Evolutionary conservation across 2,888 invertebrate species (phyloP).

Genomic region (Ophion slaviceki): DNA sequence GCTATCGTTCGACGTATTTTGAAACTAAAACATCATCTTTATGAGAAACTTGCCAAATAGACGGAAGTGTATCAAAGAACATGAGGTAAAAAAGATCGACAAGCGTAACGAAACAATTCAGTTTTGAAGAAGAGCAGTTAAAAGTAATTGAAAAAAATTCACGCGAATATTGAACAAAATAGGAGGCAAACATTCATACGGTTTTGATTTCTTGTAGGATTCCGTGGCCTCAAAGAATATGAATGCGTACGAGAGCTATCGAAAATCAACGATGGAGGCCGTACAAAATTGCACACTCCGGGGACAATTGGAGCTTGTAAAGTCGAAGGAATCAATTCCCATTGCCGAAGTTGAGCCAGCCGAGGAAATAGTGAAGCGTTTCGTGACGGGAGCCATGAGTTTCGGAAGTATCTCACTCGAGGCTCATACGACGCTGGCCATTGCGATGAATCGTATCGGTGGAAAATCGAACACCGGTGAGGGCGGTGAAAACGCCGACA

Average conservation of each 20-base stretch:
- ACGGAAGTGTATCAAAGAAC: too few species aligned
- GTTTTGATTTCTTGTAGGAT: constrained; percentile 86
- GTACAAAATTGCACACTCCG: constrained; percentile 94
- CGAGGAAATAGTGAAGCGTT: constrained; percentile 97
- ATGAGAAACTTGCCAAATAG: too few species aligned
- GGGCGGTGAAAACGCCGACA: constrained; percentile 94
- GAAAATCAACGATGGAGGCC: constrained; percentile 94
- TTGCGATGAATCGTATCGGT: constrained; percentile 98
- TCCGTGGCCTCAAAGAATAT: constrained; percentile 92
- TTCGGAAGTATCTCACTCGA: constrained; percentile 98
- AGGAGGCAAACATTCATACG: not conserved
- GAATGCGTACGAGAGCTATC: constrained; percentile 93
- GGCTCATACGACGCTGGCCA: constrained; percentile 96
- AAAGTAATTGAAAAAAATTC: too few species aligned
- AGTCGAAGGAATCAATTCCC: constrained; percentile 91
- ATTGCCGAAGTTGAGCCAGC: constrained; percentile 96
- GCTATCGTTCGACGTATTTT: not conserved
- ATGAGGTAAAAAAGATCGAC: too few species aligned
- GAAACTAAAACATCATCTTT: too few species aligned
- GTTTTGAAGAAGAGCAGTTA: too few species aligned
- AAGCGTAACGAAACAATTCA: too few species aligned
- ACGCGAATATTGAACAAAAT: too few species aligned
- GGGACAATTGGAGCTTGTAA: constrained; percentile 95
- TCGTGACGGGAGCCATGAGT: constrained; percentile 96
- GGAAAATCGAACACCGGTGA: constrained; percentile 99